Conservation (phyloP, 2,888 invertebrate genomes). For the Leucoma salicis region DNA sequence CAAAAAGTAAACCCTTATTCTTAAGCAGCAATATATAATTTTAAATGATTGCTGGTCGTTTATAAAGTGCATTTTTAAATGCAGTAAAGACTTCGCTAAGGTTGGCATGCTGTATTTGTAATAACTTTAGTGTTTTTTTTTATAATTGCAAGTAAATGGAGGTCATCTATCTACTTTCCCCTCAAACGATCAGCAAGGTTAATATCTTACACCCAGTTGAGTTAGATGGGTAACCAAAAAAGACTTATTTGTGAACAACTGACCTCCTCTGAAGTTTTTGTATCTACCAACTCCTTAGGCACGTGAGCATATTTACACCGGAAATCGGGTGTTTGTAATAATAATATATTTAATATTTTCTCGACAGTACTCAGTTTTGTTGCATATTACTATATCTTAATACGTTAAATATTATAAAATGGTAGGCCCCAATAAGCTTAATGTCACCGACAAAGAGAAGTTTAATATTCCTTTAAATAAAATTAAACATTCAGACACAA, state of each 20-base stretch:
- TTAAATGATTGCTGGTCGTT: constrained; percentile 53
- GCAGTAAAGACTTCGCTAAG: constrained; percentile 22
- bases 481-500: not conserved
- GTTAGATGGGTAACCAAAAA: too few species aligned
- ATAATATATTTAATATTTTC: not conserved
- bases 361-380: not conserved
- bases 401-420: constrained; percentile 5
- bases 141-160: too few species aligned
- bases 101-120: not conserved
- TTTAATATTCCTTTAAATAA: not conserved
- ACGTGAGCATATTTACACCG: too few species aligned
- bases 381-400: constrained; percentile 2
- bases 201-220: too few species aligned
- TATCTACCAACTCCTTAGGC: too few species aligned
- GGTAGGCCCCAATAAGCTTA: constrained; percentile 15
- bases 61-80: constrained; percentile 45
- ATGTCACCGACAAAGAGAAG: constrained; percentile 3
- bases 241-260: too few species aligned
- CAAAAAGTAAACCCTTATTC: constrained; percentile 36
- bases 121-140: too few species aligned
- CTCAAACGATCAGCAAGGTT: too few species aligned
- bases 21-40: constrained; percentile 47
- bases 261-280: too few species aligned
- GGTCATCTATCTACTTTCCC: too few species aligned
- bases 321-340: too few species aligned